These are phyloP conservation scores for Venustoraphidia nigricollis DNA, from an alignment of 2,888 invertebrate species.

Conservation along the genomic window DNA sequence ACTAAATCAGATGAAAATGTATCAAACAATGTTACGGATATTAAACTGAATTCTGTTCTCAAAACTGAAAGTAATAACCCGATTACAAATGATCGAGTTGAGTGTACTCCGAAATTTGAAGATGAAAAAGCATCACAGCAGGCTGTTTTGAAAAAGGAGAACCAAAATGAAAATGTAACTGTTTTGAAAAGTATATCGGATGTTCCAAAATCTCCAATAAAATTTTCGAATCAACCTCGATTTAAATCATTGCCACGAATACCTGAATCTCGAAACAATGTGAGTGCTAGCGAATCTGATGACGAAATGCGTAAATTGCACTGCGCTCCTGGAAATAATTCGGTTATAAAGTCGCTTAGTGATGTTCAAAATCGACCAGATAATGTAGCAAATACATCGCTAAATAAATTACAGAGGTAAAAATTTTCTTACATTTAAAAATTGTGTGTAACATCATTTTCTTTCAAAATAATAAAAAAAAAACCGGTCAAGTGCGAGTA, in stretches of 20 bases:
- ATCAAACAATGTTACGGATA: too few relatives aligned
- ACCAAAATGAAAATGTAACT: too few relatives aligned
- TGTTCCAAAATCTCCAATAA: slow-evolving; percentile 35
- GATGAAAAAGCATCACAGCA: too few relatives aligned
- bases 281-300: slow-evolving; percentile 54
- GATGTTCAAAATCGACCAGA: background rate
- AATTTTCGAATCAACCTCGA: slow-evolving; percentile 39
- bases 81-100: too few relatives aligned
- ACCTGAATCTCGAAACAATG: slow-evolving; percentile 48
- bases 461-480: too few relatives aligned
- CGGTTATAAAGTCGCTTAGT: background rate
- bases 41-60: too few relatives aligned
- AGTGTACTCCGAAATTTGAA: too few relatives aligned
- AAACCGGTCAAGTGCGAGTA: too few relatives aligned
- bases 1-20: too few relatives aligned
- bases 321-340: background rate
- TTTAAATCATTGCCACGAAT: slow-evolving; percentile 53
- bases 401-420: background rate
- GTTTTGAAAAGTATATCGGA: background rate
- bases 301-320: slow-evolving; percentile 30
- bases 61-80: too few relatives aligned
- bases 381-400: background rate
- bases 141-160: too few relatives aligned
- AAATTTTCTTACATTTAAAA: background rate
- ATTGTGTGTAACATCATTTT: too few relatives aligned